A percentile compares a stretch with the other conserved stretches of the same genome.
Evolutionary conservation across 2,888 invertebrate species (phyloP).

Genomic region (Oligia latruncula): DNA sequence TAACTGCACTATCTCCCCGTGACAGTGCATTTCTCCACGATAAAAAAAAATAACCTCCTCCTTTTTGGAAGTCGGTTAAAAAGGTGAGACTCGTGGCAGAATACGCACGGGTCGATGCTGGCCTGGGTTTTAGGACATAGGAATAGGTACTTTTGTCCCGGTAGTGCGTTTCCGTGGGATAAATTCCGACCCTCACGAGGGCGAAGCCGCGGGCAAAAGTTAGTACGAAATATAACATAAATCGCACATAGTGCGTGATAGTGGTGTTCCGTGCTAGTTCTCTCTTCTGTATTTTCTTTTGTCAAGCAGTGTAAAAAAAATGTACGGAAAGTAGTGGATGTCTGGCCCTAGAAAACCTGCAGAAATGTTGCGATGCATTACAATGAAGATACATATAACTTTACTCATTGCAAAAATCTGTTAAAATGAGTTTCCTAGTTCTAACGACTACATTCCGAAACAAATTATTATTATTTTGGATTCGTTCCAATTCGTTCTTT

Average conservation of each 20-base stretch:
- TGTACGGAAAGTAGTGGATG: neutral
- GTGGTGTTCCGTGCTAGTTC: neutral
- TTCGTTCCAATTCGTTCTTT: slow-evolving; percentile 26
- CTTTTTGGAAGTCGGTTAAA: too few species aligned
- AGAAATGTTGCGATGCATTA: neutral
- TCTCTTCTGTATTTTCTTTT: neutral
- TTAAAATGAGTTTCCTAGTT: neutral
- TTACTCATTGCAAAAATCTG: neutral
- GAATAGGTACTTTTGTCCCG: too few species aligned
- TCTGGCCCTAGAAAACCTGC: neutral
- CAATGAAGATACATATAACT: neutral
- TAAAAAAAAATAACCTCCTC: too few species aligned
- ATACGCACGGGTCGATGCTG: too few species aligned
- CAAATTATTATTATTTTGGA: slow-evolving; percentile 42
- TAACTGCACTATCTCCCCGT: too few species aligned
- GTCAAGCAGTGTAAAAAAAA: too few species aligned
- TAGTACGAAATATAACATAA: neutral
- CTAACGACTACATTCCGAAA: slow-evolving; percentile 16
- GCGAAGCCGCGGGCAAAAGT: neutral
- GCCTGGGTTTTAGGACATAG: neutral
- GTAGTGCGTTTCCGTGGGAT: neutral
- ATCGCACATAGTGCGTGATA: neutral
- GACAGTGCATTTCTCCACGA: too few species aligned
- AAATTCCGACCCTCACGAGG: neutral
- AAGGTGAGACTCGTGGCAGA: too few species aligned